These are phyloP conservation scores for Drosophila jambulina DNA, from an alignment of 1,140 invertebrate species.

Conservation along the genomic window DNA sequence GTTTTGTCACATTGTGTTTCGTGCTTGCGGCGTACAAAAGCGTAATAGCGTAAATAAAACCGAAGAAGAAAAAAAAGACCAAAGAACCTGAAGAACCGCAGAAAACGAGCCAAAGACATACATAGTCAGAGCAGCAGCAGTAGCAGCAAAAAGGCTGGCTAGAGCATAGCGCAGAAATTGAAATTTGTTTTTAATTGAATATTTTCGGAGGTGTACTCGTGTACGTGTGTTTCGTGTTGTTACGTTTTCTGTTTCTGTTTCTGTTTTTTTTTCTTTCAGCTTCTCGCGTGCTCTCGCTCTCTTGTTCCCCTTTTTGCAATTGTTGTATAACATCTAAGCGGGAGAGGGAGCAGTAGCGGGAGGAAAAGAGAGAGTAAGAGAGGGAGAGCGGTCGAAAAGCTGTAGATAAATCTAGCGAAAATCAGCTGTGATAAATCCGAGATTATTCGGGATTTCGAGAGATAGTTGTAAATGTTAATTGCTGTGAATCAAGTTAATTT, in stretches of 20 bases:
- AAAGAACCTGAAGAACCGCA: conserved; percentile 43
- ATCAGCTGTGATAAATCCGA: conserved; percentile 18
- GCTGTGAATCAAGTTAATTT: not conserved
- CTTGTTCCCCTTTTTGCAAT: conserved; percentile 40
- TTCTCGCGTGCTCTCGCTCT: conserved; percentile 12
- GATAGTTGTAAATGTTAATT: not conserved
- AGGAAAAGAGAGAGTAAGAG: conserved; percentile 10
- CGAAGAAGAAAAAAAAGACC: conserved; percentile 11
- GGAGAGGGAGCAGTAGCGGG: conserved; percentile 1
- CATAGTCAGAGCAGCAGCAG: conserved; percentile 6
- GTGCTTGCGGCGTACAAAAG: conserved; percentile 65
- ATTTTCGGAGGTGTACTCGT: conserved; percentile 49
- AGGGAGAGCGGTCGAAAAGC: conserved; percentile 40
- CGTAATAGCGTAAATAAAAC: conserved; percentile 47
- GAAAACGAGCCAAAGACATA: conserved; percentile 29
- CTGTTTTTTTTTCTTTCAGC: conserved; percentile 22
- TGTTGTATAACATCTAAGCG: conserved; percentile 71
- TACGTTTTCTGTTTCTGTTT: conserved; percentile 21
- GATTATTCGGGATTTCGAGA: not conserved
- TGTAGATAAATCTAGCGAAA: conserved; percentile 19
- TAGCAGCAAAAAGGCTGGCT: conserved; percentile 13
- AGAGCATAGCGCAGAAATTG: conserved; percentile 47
- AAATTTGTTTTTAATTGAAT: conserved; percentile 68
- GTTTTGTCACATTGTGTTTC: conserved; percentile 65
- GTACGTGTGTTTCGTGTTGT: conserved; percentile 41